A percentile compares a stretch with the other conserved stretches of the same genome.
Conservation (phyloP, 2,113 vertebrate species). For the Pterocles burchelli region DNA sequence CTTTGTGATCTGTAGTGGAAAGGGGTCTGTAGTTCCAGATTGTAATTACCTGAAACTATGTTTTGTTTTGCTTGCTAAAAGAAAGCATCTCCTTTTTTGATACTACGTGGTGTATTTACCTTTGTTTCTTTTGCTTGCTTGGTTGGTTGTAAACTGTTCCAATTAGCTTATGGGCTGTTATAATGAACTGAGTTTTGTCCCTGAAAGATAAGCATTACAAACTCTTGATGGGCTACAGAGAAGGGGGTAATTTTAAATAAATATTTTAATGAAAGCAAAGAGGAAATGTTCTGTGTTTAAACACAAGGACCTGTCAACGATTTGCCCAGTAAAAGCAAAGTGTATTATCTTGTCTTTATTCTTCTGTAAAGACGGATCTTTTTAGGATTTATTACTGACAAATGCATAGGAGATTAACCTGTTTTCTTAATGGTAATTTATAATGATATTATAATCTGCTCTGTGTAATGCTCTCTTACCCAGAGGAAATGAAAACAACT, state of each 20-base stretch:
- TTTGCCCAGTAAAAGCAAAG: neutral
- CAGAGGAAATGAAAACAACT: constrained; percentile 9
- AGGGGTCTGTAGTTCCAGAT: neutral
- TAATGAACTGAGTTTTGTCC: neutral
- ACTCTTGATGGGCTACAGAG: neutral
- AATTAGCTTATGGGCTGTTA: neutral
- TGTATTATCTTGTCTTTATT: constrained; percentile 14
- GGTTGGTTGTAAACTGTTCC: neutral
- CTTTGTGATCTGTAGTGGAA: neutral
- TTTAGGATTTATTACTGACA: constrained; percentile 8
- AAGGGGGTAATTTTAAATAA: constrained; percentile 14
- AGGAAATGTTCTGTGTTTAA: neutral
- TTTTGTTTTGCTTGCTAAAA: neutral
- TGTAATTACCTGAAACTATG: neutral
- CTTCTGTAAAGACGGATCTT: neutral
- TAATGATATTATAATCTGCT: neutral
- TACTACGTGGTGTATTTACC: neutral
- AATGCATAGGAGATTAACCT: neutral
- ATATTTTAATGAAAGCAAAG: neutral
- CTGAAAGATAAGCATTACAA: neutral
- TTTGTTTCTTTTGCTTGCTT: neutral
- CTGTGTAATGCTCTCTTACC: neutral
- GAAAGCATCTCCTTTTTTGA: neutral
- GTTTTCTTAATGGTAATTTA: constrained; percentile 24
- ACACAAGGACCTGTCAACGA: neutral